phyloP scores from a whole-genome alignment of 2,888 invertebrate species.

The Diabrotica balteata region DNA sequence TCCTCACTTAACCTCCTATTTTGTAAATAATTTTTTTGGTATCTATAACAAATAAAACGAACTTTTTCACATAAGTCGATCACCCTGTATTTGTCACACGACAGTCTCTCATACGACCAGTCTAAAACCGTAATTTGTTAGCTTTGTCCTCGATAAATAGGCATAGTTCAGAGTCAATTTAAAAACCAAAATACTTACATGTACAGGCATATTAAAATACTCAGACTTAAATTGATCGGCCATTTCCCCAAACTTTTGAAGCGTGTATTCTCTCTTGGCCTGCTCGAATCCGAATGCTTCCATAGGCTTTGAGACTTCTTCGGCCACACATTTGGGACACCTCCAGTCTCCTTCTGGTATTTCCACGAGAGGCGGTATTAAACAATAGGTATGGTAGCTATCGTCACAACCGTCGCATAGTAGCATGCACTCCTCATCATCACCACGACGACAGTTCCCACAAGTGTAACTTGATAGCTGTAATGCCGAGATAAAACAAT shows the following conservation, averaged over 20 bases:
- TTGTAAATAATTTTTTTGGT: no score
- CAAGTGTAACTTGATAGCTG: slow-evolving; percentile 93
- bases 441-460: slow-evolving; percentile 90
- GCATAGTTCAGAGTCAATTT: no score
- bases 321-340: slow-evolving; percentile 93
- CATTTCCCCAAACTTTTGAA: slow-evolving; percentile 98
- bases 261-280: slow-evolving; percentile 89
- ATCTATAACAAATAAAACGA: no score
- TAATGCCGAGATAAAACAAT: slow-evolving; percentile 4
- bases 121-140: no score
- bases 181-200: slow-evolving; percentile 67
- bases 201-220: slow-evolving; percentile 96
- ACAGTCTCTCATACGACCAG: no score
- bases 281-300: slow-evolving; percentile 99
- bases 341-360: slow-evolving; percentile 98
- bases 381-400: slow-evolving; percentile 97
- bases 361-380: slow-evolving; percentile 89
- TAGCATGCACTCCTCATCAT: slow-evolving; percentile 93
- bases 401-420: slow-evolving; percentile 97
- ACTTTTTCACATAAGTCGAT: no score
- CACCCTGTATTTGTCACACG: no score
- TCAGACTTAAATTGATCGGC: slow-evolving; percentile 98
- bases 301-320: slow-evolving; percentile 87
- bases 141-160: no score
- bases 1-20: no score